Percentiles rank a stretch among this genome's conserved stretches.
phyloP scores from a whole-genome alignment of 2,888 invertebrate genomes.

The Amphipoea lucens region DNA sequence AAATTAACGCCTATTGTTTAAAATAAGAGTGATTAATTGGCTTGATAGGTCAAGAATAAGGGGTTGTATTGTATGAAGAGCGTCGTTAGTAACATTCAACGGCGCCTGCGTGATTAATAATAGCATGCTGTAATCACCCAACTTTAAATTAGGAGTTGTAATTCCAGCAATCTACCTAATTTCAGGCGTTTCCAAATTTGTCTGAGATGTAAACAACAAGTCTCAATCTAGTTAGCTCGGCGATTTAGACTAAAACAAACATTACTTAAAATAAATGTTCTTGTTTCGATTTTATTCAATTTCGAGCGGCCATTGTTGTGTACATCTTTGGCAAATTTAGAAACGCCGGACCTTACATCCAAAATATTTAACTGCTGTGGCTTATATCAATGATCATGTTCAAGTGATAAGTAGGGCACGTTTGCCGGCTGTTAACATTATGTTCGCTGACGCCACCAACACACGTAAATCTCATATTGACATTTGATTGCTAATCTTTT shows the following conservation, averaged over 20 bases:
- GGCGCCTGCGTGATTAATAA: constrained; percentile 16
- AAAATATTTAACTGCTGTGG: no score
- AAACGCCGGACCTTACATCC: no score
- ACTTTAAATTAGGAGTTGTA: background rate
- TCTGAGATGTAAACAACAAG: no score
- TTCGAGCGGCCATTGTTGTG: no score
- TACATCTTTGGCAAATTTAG: no score
- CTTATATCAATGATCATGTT: background rate
- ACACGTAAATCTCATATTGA: background rate
- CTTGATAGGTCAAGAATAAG: background rate
- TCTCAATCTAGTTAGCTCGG: no score
- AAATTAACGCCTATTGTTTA: background rate
- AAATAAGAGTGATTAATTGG: background rate
- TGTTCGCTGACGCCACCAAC: no score
- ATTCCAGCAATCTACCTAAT: background rate
- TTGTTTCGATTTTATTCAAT: no score
- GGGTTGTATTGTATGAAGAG: background rate
- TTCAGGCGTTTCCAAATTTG: no score
- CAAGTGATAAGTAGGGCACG: background rate
- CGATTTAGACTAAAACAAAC: no score
- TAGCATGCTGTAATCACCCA: constrained; percentile 7
- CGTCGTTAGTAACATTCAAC: no score
- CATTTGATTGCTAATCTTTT: constrained; percentile 22
- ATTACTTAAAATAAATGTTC: no score
- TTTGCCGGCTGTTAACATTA: background rate